Percentiles rank a stretch among this genome's conserved stretches.
These are phyloP conservation scores for Euproctis similis DNA, from an alignment of 2,888 invertebrate species.

Conservation along the genomic window DNA sequence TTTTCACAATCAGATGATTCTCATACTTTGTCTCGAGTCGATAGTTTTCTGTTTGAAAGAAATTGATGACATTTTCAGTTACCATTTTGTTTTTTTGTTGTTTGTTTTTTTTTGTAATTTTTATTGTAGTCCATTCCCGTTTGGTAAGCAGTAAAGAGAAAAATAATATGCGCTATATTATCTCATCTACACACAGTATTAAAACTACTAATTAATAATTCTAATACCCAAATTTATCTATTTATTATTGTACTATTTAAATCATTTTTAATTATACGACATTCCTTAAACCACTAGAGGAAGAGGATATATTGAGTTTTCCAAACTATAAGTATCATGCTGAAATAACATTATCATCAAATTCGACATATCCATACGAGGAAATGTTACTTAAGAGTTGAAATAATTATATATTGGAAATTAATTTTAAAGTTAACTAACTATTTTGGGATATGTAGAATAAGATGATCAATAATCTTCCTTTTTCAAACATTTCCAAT, in stretches of 20 bases:
- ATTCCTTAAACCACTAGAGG: too few species aligned
- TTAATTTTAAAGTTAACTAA: too few species aligned
- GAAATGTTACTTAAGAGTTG: too few species aligned
- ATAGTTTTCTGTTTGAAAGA: constrained; percentile 90
- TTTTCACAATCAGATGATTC: constrained; percentile 97
- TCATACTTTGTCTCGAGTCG: constrained; percentile 97
- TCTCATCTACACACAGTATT: constrained; percentile 27
- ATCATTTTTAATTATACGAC: too few species aligned
- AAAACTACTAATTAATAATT: constrained; percentile 15
- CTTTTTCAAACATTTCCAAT: too few species aligned
- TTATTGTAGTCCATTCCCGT: constrained; percentile 60
- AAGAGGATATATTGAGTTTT: constrained; percentile 8
- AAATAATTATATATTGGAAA: too few species aligned
- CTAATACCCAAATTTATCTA: constrained; percentile 15
- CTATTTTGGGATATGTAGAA: too few species aligned
- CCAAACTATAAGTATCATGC: constrained; percentile 20
- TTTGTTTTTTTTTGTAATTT: constrained; percentile 23
- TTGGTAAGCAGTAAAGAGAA: constrained; percentile 72
- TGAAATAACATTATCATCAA: too few species aligned
- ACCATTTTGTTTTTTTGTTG: constrained; percentile 28
- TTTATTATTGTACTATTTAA: constrained; percentile 14
- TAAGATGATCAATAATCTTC: too few species aligned
- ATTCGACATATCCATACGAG: too few species aligned
- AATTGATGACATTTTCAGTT: constrained; percentile 32
- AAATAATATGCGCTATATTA: constrained; percentile 66